phyloP scores from a whole-genome alignment of 2,797 vertebrate genomes.

The Aythya fuligula region DNA sequence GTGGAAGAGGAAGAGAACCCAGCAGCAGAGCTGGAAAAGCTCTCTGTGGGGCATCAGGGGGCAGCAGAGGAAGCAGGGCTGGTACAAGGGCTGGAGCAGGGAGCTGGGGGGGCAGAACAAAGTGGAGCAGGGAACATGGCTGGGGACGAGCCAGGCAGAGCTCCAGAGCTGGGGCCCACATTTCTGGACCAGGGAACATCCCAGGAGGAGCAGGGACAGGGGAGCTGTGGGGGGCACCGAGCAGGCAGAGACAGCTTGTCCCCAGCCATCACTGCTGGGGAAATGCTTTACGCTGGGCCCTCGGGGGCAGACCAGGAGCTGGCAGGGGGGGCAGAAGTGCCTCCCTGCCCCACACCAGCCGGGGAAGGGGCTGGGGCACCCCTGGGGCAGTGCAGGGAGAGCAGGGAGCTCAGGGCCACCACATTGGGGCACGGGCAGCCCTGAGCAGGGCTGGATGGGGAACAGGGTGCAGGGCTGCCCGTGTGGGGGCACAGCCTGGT shows the following conservation, averaged over 20 bases:
- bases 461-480: background rate
- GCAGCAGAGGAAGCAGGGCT: background rate
- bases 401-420: rapidly evolving
- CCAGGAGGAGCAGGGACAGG: background rate
- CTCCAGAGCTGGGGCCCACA: rapidly evolving
- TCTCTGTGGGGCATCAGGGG: background rate
- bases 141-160: background rate
- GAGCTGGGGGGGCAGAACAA: background rate
- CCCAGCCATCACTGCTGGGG: background rate
- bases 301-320: rapidly evolving
- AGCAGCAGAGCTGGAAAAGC: background rate
- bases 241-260: background rate
- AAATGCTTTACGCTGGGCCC: background rate
- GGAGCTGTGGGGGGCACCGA: background rate
- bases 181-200: background rate
- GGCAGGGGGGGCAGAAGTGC: background rate
- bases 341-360: background rate
- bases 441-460: background rate
- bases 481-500: background rate
- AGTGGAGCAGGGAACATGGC: background rate
- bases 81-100: background rate
- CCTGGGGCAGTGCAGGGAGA: background rate
- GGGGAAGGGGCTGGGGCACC: background rate
- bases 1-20: background rate
- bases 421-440: rapidly evolving